phyloP scores from a whole-genome alignment of 1,140 invertebrate species.

The Forficula auricularia region DNA sequence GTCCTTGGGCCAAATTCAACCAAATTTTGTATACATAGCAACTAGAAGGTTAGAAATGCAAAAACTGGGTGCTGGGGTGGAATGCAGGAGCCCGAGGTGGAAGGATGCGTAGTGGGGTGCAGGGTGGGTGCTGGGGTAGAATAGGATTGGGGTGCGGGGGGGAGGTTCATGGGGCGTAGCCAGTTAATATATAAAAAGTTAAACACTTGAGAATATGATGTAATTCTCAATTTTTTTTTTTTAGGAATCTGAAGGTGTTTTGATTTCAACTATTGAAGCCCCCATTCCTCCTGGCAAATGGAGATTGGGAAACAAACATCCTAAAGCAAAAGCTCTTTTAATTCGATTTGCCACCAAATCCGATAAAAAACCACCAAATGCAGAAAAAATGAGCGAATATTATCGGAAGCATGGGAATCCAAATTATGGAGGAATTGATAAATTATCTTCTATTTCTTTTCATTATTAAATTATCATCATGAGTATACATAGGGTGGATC shows the following conservation, averaged over 20 bases:
- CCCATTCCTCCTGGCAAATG: conserved; percentile 52
- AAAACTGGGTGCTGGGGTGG: too few relatives aligned
- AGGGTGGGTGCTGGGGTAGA: too few relatives aligned
- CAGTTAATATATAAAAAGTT: too few relatives aligned
- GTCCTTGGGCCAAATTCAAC: too few relatives aligned
- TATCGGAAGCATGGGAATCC: conserved; percentile 46
- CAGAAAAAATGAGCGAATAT: conserved; percentile 41
- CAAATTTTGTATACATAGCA: too few relatives aligned
- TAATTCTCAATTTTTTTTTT: not conserved
- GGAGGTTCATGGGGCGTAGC: too few relatives aligned
- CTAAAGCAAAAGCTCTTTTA: conserved; percentile 46
- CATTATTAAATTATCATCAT: conserved; percentile 6
- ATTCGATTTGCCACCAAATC: conserved; percentile 50
- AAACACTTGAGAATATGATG: too few relatives aligned
- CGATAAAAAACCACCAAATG: conserved; percentile 40
- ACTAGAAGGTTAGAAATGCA: too few relatives aligned
- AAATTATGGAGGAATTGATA: conserved; percentile 38
- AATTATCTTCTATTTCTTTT: conserved; percentile 10
- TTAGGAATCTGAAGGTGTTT: conserved; percentile 16
- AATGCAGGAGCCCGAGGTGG: too few relatives aligned
- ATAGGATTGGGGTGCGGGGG: too few relatives aligned
- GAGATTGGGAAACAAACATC: conserved; percentile 44
- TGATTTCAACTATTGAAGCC: conserved; percentile 30
- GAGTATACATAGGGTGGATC: not conserved
- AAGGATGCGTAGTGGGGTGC: too few relatives aligned